These are phyloP conservation scores for Chelon auratus DNA, from an alignment of 2,797 vertebrate genomes.

Conservation along the genomic window DNA sequence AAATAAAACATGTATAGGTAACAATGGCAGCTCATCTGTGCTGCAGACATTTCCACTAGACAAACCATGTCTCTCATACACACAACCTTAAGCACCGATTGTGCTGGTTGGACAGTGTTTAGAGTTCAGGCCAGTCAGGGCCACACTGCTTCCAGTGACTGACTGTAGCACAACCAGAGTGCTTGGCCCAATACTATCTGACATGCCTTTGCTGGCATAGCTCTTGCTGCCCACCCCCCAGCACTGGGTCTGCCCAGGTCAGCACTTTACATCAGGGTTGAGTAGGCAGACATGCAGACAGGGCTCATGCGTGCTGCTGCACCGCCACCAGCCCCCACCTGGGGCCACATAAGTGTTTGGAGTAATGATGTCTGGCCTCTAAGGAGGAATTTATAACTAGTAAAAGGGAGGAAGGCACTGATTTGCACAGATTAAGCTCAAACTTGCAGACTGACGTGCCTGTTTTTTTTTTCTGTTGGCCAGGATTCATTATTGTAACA, in stretches of 20 bases:
- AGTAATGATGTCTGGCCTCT: constrained; percentile 64
- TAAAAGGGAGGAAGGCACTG: constrained; percentile 62
- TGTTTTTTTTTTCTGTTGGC: constrained; percentile 24
- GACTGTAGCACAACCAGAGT: constrained; percentile 55
- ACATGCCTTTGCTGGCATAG: constrained; percentile 69
- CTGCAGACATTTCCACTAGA: constrained; percentile 28
- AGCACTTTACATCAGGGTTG: constrained; percentile 77
- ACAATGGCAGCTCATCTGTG: not conserved
- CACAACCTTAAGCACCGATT: constrained; percentile 11
- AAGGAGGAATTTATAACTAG: constrained; percentile 66
- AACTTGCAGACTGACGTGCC: constrained; percentile 46
- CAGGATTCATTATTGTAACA: constrained; percentile 64
- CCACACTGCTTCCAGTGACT: constrained; percentile 32
- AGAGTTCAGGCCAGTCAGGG: constrained; percentile 27
- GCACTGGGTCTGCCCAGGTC: constrained; percentile 69
- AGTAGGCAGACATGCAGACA: constrained; percentile 68
- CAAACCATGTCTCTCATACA: constrained; percentile 28
- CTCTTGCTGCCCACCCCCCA: constrained; percentile 34
- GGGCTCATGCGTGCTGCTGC: constrained; percentile 47
- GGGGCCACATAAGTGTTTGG: constrained; percentile 53
- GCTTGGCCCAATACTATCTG: constrained; percentile 64
- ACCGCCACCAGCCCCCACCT: constrained; percentile 46
- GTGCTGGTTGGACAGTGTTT: constrained; percentile 23
- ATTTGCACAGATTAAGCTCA: constrained; percentile 75
- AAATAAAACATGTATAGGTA: no score